Evolutionary conservation across 2,888 invertebrate genomes (phyloP), one percentile per base, ranked within the genome.

Genomic region (Synergus itoensis): DNA sequence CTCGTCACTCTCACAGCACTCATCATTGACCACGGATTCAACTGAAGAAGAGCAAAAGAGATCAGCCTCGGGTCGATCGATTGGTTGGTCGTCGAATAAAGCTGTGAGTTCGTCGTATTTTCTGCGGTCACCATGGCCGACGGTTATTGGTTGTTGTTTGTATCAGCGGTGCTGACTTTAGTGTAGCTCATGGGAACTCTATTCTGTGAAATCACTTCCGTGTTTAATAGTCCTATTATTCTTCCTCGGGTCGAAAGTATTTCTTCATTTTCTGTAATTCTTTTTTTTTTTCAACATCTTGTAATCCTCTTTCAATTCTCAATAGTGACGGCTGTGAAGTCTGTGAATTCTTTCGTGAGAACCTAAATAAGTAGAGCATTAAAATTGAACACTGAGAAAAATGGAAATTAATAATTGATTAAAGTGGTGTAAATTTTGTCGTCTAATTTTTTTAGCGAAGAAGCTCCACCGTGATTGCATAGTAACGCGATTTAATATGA

Each of bases 91-190:
- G 53, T 73, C 12, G 53, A 57, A 73, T 73, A 79, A 82, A 77
- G 48, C 75, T 18, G 65, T 36, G 53, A 75, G 76, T 80, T 77
- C 78, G 80, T 81, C 81, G 76, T 77, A 77, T 67, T 83, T 82
- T 84, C 87, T 89, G 88, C 84, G 88, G 87, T 89, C 80, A 81
- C 78, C 85, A 83, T 86, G 80, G 87, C 86, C 84, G 81, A 84
- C 83, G 84, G 86, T 88, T 88, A 87, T 88, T 85, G 83, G 83
- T 88, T 85, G 85, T 89, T 87, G 84, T 79, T 84, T 65, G 77
- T 83, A 81, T 87, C 84, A 77, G 78, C 78, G 69, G 63, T 79
- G 76, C 79, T 75, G 57, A 45, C 78, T 78, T 67, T 77, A 78
- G 73, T 83, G 81, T 63, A 78, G 60, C 84, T 85, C 86, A 88